phyloP scores from a whole-genome alignment of 2,888 invertebrate genomes.

The Diarsia rubi region DNA sequence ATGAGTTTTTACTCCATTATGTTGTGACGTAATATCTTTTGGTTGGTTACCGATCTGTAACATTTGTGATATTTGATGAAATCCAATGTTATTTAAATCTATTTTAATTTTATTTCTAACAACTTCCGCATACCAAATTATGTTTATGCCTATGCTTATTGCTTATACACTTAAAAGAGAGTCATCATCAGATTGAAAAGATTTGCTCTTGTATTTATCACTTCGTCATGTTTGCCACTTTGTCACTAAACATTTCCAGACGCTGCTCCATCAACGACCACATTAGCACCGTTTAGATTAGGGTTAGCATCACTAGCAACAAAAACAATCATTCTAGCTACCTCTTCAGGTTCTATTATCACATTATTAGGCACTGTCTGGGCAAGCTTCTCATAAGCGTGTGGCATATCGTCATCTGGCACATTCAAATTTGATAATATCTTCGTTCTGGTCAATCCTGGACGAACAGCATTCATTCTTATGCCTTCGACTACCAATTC shows the following conservation, averaged over 20 bases:
- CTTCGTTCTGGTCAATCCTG: constrained; percentile 80
- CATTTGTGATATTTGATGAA: constrained; percentile 12
- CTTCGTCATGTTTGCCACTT: constrained; percentile 11
- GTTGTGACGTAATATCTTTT: not conserved
- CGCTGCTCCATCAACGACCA: constrained; percentile 76
- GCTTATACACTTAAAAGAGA: not conserved
- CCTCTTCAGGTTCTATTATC: constrained; percentile 80
- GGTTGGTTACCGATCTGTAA: constrained; percentile 14
- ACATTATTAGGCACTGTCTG: constrained; percentile 72
- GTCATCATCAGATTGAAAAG: not conserved
- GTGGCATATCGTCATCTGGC: constrained; percentile 73
- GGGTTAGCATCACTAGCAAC: constrained; percentile 77
- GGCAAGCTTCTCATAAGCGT: constrained; percentile 73
- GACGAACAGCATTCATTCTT: constrained; percentile 81
- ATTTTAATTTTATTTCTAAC: not conserved
- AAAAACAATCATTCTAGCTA: constrained; percentile 79
- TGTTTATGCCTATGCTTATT: not conserved
- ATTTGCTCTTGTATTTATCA: constrained; percentile 3
- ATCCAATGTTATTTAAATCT: constrained; percentile 1
- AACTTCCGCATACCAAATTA: not conserved
- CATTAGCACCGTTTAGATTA: constrained; percentile 76
- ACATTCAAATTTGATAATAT: constrained; percentile 78
- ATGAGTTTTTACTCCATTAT: constrained; percentile 17
- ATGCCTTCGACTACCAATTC: constrained; percentile 80
- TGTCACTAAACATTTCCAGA: constrained; percentile 65